Percentiles rank a stretch among this genome's conserved stretches.
Evolutionary conservation across 2,888 invertebrate genomes (phyloP).

Genomic region (Colostygia pectinataria): DNA sequence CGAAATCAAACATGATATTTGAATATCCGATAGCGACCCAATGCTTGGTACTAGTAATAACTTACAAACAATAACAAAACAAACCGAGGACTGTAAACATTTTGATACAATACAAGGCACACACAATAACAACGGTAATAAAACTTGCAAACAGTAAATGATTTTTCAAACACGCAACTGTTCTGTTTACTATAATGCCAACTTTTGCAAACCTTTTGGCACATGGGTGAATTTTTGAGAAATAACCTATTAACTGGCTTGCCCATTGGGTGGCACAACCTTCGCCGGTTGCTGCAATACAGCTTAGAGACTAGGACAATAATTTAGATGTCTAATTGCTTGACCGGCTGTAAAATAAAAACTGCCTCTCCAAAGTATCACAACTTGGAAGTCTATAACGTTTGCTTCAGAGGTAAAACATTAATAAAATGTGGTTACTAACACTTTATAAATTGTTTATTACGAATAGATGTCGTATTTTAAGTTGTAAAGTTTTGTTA

Average conservation of each 20-base stretch:
- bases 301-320: neutral
- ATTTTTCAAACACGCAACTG: constrained; percentile 17
- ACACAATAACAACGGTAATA: constrained; percentile 19
- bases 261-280: neutral
- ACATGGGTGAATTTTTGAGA: neutral
- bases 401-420: no score
- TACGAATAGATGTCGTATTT: constrained; percentile 13
- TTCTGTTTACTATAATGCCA: constrained; percentile 1
- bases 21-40: neutral
- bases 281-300: constrained; percentile 1
- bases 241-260: constrained; percentile 4
- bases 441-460: constrained; percentile 14
- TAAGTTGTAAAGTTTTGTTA: constrained; percentile 19
- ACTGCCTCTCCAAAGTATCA: neutral
- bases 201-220: no score
- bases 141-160: constrained; percentile 20
- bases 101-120: constrained; percentile 31
- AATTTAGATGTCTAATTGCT: constrained; percentile 13
- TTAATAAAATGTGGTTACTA: no score
- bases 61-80: constrained; percentile 40
- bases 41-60: constrained; percentile 22
- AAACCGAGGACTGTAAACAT: constrained; percentile 38
- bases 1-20: constrained; percentile 7
- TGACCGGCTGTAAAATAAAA: constrained; percentile 6
- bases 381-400: no score